Evolutionary conservation across 2,888 invertebrate genomes (phyloP), one percentile per base, ranked within the genome.

Genomic region (Ophion ellenae): DNA sequence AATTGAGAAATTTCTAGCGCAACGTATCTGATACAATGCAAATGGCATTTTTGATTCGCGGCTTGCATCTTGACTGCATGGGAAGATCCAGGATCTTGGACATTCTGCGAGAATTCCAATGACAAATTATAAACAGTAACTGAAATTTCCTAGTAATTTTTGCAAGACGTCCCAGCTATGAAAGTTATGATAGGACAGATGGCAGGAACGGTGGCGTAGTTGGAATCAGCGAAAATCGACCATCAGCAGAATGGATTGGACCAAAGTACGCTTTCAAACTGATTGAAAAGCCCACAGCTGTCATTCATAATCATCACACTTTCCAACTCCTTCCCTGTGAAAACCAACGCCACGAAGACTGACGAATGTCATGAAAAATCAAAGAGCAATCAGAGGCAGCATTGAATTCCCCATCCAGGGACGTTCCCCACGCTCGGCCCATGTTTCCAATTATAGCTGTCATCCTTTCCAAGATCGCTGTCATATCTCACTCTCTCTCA

Each of bases 1-100:
- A 76, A 61, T 32, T 53, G 70, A 63, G 40, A 69, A 70, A 80
- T 84, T 69, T 63, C 45, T 47, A 64, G 32, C 74, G 69, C 45
- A 32, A 71, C 57, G 64, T 71, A 66, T 63, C 57, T 32, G 32
- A 9, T 40, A 64, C 57, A 24, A 36, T 53, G 45, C 69, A 59
- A 53, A 9, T 40, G 47, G 45, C 70, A 75, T 75, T 76, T 77
- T 63, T 61, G 57, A 32, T 61, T 20, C 32, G 73, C 78, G 75
- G 69, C 75, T 63, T 47, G 59, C 9, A 11, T 70, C 40, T 28
- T 45, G 75, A 36, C 9, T 17, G 4, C n/a, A 63, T 47, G 9
- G 5, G 47, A 14, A 14, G n/a, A 57, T 66, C 3, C 57, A 76
- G 32, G 2, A 66, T 57, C n/a, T 11, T 74, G 11, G 36, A 40